These are phyloP conservation scores for Drosophila bunnanda DNA, from an alignment of 2,888 invertebrate species.

Conservation along the genomic window DNA sequence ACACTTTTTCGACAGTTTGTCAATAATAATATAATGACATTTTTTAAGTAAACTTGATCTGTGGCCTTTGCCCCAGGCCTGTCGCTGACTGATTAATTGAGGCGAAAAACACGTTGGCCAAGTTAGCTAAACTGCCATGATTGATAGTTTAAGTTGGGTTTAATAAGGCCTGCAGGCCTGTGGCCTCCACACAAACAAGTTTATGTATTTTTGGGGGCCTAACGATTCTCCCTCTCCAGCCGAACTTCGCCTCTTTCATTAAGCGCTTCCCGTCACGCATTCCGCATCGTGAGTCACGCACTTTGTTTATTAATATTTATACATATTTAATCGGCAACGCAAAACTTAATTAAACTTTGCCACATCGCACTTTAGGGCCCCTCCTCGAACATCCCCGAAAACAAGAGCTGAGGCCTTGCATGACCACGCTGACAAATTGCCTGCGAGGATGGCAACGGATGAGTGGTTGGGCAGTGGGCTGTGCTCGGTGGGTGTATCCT, in stretches of 20 bases:
- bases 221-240: background rate
- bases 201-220: constrained; percentile 3
- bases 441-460: constrained; percentile 34
- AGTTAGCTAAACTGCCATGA: constrained; percentile 46
- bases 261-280: constrained; percentile 12
- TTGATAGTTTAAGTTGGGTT: constrained; percentile 64
- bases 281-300: constrained; percentile 41
- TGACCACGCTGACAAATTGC: constrained; percentile 56
- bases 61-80: constrained; percentile 9
- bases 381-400: constrained; percentile 1
- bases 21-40: background rate
- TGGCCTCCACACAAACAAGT: background rate
- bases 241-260: background rate
- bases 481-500: background rate
- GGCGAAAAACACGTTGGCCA: constrained; percentile 52
- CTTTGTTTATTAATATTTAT: constrained; percentile 52
- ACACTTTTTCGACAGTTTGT: background rate
- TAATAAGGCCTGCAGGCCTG: constrained; percentile 57
- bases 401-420: constrained; percentile 22
- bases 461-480: background rate
- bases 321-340: constrained; percentile 56
- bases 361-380: constrained; percentile 19
- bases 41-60: constrained; percentile 4
- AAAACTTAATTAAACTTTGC: constrained; percentile 59
- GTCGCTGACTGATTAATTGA: constrained; percentile 68